A percentile compares a stretch with the other conserved stretches of the same genome.
phyloP scores from a whole-genome alignment of 2,797 vertebrate species.

The Uromys caudimaculatus region DNA sequence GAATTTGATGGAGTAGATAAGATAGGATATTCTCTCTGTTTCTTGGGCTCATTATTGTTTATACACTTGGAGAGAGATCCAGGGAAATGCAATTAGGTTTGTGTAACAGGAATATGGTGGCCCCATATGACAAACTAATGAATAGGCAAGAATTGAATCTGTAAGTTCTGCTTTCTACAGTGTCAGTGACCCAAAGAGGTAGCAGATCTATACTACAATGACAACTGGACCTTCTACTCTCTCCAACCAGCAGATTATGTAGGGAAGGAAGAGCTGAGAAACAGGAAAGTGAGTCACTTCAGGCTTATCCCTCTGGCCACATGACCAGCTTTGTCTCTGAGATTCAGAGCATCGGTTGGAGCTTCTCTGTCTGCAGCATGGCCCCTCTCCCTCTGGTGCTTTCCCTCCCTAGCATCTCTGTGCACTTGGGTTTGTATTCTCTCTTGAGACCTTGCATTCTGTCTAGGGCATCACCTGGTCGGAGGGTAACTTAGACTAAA shows the following conservation, averaged over 20 bases:
- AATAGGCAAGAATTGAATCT: background rate
- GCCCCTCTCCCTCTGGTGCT: background rate
- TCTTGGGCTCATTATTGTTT: background rate
- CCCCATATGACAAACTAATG: background rate
- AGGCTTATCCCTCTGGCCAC: background rate
- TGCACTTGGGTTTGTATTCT: background rate
- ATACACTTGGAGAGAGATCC: background rate
- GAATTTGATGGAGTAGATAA: background rate
- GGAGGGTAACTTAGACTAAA: background rate
- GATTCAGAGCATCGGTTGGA: background rate
- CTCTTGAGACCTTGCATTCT: background rate
- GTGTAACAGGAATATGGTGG: background rate
- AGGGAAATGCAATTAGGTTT: background rate
- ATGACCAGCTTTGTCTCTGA: background rate
- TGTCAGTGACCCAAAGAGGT: background rate
- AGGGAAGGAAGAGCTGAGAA: background rate
- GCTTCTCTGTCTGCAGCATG: background rate
- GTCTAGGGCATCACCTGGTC: background rate
- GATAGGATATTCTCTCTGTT: background rate
- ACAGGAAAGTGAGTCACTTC: background rate
- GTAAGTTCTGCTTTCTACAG: background rate
- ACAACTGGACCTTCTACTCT: background rate
- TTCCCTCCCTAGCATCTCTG: background rate
- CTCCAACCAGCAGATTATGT: background rate
- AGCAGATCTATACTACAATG: background rate